These are phyloP conservation scores for Arrhopalites spinosus DNA, from an alignment of 2,888 invertebrate species.

Conservation along the genomic window DNA sequence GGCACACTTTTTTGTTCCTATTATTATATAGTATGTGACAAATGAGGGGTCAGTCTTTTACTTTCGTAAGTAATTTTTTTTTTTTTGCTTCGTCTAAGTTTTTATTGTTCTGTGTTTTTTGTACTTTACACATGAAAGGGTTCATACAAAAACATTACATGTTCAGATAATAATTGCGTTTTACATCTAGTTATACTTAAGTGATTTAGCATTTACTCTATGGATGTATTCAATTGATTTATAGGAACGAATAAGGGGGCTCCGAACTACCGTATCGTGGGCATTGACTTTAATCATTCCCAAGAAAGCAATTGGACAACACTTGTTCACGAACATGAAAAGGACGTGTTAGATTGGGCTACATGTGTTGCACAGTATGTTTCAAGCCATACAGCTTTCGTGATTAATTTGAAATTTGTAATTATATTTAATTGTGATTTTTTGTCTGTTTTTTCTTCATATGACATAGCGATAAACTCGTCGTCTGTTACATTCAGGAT, in stretches of 20 bases:
- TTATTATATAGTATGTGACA: constrained; percentile 77
- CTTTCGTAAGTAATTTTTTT: too few species aligned
- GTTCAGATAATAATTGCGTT: too few species aligned
- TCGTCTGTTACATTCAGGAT: constrained; percentile 63
- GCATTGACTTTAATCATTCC: constrained; percentile 70
- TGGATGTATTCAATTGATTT: too few species aligned
- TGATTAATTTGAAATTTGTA: not conserved
- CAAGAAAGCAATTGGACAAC: constrained; percentile 79
- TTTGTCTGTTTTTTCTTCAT: too few species aligned
- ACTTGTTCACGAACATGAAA: constrained; percentile 79
- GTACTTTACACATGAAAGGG: not conserved
- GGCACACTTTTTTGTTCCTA: constrained; percentile 36
- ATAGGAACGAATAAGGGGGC: constrained; percentile 93
- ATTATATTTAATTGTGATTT: too few species aligned
- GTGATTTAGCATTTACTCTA: too few species aligned
- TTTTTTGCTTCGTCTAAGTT: too few species aligned
- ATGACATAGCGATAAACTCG: constrained; percentile 36
- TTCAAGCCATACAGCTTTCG: not conserved
- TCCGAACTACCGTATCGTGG: constrained; percentile 78
- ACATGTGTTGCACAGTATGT: constrained; percentile 71
- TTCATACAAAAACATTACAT: too few species aligned
- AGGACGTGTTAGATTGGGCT: constrained; percentile 89
- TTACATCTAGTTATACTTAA: too few species aligned
- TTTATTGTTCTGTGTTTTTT: constrained; percentile 15
- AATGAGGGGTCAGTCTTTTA: constrained; percentile 81